These are phyloP conservation scores for Meandrina meandrites DNA, from an alignment of 92 coral and sea anemone species.

Conservation along the genomic window DNA sequence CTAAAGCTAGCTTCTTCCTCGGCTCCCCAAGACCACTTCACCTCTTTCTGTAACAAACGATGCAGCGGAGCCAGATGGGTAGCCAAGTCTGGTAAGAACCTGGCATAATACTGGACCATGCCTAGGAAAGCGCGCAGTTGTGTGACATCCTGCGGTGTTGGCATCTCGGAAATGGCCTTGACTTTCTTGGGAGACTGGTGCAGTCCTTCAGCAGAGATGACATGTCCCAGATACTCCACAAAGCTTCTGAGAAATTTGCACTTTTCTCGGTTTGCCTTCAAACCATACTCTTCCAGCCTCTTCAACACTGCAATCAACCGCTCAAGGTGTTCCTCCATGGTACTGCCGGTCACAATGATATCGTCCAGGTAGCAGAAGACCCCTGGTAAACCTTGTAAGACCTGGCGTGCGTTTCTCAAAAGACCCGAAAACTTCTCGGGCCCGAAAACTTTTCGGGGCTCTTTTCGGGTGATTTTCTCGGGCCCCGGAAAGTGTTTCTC, in stretches of 20 bases:
- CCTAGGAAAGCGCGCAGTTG: slow-evolving; percentile 40
- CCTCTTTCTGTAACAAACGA: slow-evolving; percentile 45
- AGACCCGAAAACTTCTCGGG: no score
- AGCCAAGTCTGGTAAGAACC: slow-evolving; percentile 45
- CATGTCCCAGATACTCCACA: slow-evolving; percentile 47
- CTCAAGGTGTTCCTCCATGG: slow-evolving; percentile 51
- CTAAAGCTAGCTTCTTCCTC: slow-evolving; percentile 31
- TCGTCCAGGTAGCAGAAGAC: slow-evolving; percentile 63
- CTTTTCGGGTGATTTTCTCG: no score
- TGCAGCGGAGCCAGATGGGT: slow-evolving; percentile 52
- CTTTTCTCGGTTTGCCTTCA: slow-evolving; percentile 42
- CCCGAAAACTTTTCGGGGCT: no score
- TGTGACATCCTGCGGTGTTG: slow-evolving; percentile 37
- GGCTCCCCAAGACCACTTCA: slow-evolving; percentile 41
- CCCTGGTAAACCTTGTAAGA: slow-evolving; percentile 53
- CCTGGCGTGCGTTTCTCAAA: no score
- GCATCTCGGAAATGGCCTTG: slow-evolving; percentile 2
- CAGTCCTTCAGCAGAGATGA: slow-evolving; percentile 26
- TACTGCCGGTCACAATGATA: slow-evolving; percentile 54
- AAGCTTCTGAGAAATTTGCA: slow-evolving; percentile 30
- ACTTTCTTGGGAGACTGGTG: slow-evolving; percentile 45
- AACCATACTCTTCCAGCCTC: slow-evolving; percentile 52
- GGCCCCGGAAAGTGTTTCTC: no score
- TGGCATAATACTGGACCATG: slow-evolving; percentile 53
- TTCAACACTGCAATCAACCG: slow-evolving; percentile 41